These are phyloP conservation scores for Melanostoma scalare DNA, from an alignment of 2,888 invertebrate genomes.

Conservation along the genomic window DNA sequence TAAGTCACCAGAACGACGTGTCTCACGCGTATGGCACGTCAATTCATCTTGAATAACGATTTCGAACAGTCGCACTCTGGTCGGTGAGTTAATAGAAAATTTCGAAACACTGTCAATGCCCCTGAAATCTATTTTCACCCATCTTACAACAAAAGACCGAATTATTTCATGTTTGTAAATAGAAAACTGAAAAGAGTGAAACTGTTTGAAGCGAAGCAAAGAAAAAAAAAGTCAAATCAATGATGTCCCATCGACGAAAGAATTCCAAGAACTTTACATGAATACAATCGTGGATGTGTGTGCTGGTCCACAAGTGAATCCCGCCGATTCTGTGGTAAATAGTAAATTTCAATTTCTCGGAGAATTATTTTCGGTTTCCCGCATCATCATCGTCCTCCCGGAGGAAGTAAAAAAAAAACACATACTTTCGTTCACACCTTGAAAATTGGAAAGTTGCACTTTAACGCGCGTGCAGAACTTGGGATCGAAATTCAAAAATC, in stretches of 20 bases:
- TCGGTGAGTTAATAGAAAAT: slow-evolving; percentile 13
- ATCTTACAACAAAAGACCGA: slow-evolving; percentile 45
- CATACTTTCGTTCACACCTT: slow-evolving; percentile 60
- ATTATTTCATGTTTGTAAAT: slow-evolving; percentile 10
- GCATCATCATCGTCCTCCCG: neutral
- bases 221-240: slow-evolving; percentile 41
- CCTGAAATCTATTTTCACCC: slow-evolving; percentile 63
- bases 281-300: slow-evolving; percentile 28
- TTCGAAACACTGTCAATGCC: slow-evolving; percentile 56
- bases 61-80: slow-evolving; percentile 19
- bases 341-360: slow-evolving; percentile 1
- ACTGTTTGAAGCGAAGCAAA: neutral
- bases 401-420: slow-evolving; percentile 8
- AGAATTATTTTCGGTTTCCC: neutral
- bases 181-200: slow-evolving; percentile 24
- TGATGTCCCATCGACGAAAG: slow-evolving; percentile 58
- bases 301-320: slow-evolving; percentile 2
- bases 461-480: slow-evolving; percentile 20
- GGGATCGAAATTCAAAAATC: slow-evolving; percentile 35
- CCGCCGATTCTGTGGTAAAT: neutral
- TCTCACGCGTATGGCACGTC: slow-evolving; percentile 42
- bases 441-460: slow-evolving; percentile 54
- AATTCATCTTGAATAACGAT: slow-evolving; percentile 58
- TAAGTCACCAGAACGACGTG: slow-evolving; percentile 11
- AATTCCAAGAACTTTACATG: slow-evolving; percentile 42